Evolutionary conservation across 1,140 invertebrate genomes (phyloP), one percentile per base, ranked within the genome.

Genomic region (Tenebrio molitor): DNA sequence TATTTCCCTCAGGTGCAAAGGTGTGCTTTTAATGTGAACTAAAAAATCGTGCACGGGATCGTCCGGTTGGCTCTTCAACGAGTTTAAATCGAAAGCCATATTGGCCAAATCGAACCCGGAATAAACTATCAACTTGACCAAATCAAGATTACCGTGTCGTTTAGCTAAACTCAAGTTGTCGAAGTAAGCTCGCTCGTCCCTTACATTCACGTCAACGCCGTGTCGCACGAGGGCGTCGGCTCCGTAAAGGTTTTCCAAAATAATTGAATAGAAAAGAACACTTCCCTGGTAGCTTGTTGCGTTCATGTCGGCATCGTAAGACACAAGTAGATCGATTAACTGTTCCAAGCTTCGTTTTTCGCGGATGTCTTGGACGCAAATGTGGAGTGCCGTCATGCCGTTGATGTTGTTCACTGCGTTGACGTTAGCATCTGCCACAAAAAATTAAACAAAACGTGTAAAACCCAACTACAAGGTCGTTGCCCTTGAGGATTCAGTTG

Each of bases 371-470:
- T 85, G 78, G 1, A 89, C 84, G 19, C 87, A 86, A 66, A 87
- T 81, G 62, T 88, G 85, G 1, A 89, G 76, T 4, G 87, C 86
- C n/a, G 85, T 80, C 69, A 74, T 77, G 3, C 81, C 78, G 63
- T 80, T 79, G 19, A 83, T 77, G 68, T 76, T 75, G 75, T 86
- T 87, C 10, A 82, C 79, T 25, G 83, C 82, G 72, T 87, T 87
- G 0, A 83, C 84, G 74, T 83, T 81, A 15, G 85, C 86, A 71
- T 86, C 87, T 86, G 25, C 8, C 25, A 8, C 25, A 29, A 76
- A 12, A 53, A 14, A 33, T 36, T 7, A 72, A 67, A 74, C 46
- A 76, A 39, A 46, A 73, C n/a, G n/a, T n/a, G n/a, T n/a, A n/a
- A n/a, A n/a, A n/a, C 25, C 25, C 25, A 29, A 3, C 25, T 3